Conservation (phyloP, 2,797 vertebrate species). For the Microctenopoma lineatum region DNA sequence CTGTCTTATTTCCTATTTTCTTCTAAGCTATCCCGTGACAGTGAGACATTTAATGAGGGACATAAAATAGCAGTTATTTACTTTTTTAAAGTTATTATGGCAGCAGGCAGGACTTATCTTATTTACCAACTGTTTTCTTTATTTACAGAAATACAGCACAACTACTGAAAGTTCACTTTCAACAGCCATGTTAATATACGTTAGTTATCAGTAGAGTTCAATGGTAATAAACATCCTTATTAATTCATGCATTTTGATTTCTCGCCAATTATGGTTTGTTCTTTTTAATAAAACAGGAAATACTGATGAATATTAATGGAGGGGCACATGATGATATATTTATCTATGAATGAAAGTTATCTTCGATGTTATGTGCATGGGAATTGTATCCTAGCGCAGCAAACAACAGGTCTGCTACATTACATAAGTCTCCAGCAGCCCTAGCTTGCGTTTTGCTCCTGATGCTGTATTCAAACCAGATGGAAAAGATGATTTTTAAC, state of each 20-base stretch:
- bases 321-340: slow-evolving; percentile 19
- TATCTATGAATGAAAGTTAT: slow-evolving; percentile 29
- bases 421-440: not conserved
- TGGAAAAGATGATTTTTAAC: slow-evolving; percentile 5
- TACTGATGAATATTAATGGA: not conserved
- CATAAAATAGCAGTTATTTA: slow-evolving; percentile 12
- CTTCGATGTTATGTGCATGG: slow-evolving; percentile 18
- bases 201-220: slow-evolving; percentile 7
- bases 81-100: slow-evolving; percentile 3
- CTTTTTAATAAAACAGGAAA: not conserved
- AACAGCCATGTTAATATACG: not conserved
- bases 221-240: slow-evolving; percentile 12
- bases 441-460: not conserved
- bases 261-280: not conserved
- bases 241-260: slow-evolving; percentile 24
- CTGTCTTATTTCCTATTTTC: no score
- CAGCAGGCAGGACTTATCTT: not conserved
- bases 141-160: no score
- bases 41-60: slow-evolving; percentile 56
- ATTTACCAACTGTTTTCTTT: no score
- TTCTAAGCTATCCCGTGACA: slow-evolving; percentile 17
- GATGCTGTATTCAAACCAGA: slow-evolving; percentile 12
- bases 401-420: not conserved
- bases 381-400: not conserved
- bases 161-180: slow-evolving; percentile 29